Percentiles rank a stretch among this genome's conserved stretches.
phyloP scores from a whole-genome alignment of 2,888 invertebrate genomes.

The Pediacus dermestoides region DNA sequence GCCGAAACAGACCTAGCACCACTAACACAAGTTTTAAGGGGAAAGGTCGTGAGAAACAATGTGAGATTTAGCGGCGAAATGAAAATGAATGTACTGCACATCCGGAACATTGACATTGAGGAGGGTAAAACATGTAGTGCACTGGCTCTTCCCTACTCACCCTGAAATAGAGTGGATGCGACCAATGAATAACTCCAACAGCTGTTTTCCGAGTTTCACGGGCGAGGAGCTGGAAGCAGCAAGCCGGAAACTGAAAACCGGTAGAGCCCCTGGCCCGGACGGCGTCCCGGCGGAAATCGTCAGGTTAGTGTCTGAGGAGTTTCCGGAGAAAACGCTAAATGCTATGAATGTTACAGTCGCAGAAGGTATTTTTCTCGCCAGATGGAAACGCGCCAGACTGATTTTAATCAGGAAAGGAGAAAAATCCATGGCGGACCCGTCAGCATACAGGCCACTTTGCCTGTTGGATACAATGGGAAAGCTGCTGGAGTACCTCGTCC shows the following conservation, averaged over 20 bases:
- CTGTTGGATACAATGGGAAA: constrained; percentile 8
- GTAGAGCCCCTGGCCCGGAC: constrained; percentile 1
- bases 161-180: no score
- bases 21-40: no score
- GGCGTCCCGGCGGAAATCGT: neutral
- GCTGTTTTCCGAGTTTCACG: no score
- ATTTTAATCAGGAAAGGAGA: constrained; percentile 2
- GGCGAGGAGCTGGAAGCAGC: neutral
- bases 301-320: neutral
- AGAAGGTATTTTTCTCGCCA: constrained; percentile 8
- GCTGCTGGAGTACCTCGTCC: constrained; percentile 13
- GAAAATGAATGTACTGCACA: no score
- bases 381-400: constrained; percentile 7
- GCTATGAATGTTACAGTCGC: neutral
- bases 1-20: no score
- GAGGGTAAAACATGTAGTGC: no score
- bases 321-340: neutral
- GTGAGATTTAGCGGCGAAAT: no score
- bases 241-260: neutral
- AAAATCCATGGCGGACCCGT: neutral
- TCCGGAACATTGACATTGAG: no score
- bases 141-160: no score
- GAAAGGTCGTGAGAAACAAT: no score
- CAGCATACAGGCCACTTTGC: constrained; percentile 6
- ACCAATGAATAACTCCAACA: no score